A percentile compares a stretch with the other conserved stretches of the same genome.
These are phyloP conservation scores for Bimastos eiseni DNA, from an alignment of 2,888 invertebrate genomes.

Conservation along the genomic window DNA sequence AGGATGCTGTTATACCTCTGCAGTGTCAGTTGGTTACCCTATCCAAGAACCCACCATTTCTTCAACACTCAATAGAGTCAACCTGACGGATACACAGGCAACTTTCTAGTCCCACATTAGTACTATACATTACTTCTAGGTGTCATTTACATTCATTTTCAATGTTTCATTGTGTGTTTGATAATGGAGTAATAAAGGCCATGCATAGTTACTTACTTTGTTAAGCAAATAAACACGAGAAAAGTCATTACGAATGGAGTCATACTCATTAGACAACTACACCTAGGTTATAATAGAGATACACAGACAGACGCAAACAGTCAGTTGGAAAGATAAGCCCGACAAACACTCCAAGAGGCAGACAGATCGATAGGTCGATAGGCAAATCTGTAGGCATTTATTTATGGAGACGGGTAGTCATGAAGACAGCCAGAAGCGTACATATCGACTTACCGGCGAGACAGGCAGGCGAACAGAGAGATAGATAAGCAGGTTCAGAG, in stretches of 20 bases:
- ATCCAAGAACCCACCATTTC: too few species aligned
- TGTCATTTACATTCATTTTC: too few species aligned
- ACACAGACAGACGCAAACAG: neutral
- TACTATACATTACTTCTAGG: too few species aligned
- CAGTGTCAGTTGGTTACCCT: too few species aligned
- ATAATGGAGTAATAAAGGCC: too few species aligned
- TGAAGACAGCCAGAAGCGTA: neutral
- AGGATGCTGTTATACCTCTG: too few species aligned
- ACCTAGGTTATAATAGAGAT: neutral
- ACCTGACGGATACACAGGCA: too few species aligned
- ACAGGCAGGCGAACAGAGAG: neutral
- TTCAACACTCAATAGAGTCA: too few species aligned
- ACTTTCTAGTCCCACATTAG: too few species aligned
- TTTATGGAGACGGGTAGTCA: neutral
- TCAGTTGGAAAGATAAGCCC: neutral
- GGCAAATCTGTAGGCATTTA: neutral
- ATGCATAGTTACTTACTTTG: too few species aligned
- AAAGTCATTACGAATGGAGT: neutral
- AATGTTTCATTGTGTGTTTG: too few species aligned
- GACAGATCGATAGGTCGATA: neutral
- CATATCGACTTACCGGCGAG: neutral
- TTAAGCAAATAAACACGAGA: too few species aligned
- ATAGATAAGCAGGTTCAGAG: neutral
- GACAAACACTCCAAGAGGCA: neutral
- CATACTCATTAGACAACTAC: neutral